phyloP scores from a whole-genome alignment of 1,140 invertebrate species.

The Ptiloglossa arizonensis region DNA sequence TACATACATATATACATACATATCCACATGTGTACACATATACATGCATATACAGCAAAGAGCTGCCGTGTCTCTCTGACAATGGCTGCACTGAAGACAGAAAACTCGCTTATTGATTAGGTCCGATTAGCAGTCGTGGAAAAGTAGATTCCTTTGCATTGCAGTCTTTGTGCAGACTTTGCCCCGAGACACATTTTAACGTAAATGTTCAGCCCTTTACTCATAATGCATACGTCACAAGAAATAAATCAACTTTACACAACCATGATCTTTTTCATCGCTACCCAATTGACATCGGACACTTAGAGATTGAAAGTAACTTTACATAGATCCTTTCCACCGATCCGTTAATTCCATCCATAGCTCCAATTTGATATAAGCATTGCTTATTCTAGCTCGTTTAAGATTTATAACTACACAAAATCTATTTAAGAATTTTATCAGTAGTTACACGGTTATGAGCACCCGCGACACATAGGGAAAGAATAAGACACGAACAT shows the following conservation, averaged over 20 bases:
- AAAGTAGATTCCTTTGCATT: conserved; percentile 43
- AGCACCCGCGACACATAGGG: conserved; percentile 45
- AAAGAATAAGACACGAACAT: conserved; percentile 36
- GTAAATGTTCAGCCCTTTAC: conserved; percentile 20
- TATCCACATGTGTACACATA: too few species aligned
- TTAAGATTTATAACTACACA: conserved; percentile 43
- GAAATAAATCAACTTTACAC: conserved; percentile 27
- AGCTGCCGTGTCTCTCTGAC: conserved; percentile 43
- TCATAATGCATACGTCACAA: conserved; percentile 33
- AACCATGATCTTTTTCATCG: conserved; percentile 8
- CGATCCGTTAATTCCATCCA: conserved; percentile 20
- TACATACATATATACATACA: too few species aligned
- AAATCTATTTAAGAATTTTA: conserved; percentile 45
- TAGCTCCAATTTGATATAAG: conserved; percentile 43
- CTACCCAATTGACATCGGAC: conserved; percentile 28
- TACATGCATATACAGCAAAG: conserved; percentile 30
- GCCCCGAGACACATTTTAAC: conserved; percentile 31
- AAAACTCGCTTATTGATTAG: conserved; percentile 45
- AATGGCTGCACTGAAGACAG: conserved; percentile 46
- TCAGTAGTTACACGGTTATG: conserved; percentile 42
- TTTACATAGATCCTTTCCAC: neutral
- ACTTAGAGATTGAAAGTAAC: conserved; percentile 23
- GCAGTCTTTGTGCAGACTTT: conserved; percentile 34
- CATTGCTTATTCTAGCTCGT: conserved; percentile 32
- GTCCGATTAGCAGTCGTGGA: conserved; percentile 35